A percentile compares a stretch with the other conserved stretches of the same genome.
These are phyloP conservation scores for Ischnus inquisitorius DNA, from an alignment of 2,888 invertebrate genomes.

Conservation along the genomic window DNA sequence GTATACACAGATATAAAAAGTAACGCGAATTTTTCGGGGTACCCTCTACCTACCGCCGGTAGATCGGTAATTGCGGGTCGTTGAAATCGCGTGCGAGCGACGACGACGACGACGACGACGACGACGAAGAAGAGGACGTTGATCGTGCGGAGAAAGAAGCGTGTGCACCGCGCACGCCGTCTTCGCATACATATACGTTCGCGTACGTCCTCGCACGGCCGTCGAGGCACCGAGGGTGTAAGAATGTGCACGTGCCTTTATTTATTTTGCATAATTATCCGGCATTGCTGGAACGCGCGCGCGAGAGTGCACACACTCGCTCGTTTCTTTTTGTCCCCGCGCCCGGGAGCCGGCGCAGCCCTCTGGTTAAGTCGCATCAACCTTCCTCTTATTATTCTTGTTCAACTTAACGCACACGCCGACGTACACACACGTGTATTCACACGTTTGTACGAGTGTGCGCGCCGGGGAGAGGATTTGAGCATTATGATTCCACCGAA, in stretches of 20 bases:
- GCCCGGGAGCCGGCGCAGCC: constrained; percentile 45
- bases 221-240: constrained; percentile 72
- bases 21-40: constrained; percentile 69
- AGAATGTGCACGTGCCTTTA: constrained; percentile 81
- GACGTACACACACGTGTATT: constrained; percentile 40
- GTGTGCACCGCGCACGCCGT: constrained; percentile 23
- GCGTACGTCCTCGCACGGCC: constrained; percentile 42
- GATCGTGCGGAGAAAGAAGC: constrained; percentile 45
- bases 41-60: constrained; percentile 71
- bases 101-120: constrained; percentile 60
- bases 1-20: constrained; percentile 66
- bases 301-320: neutral
- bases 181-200: constrained; percentile 3
- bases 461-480: neutral
- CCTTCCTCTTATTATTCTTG: constrained; percentile 63
- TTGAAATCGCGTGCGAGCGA: constrained; percentile 79
- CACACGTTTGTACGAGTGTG: constrained; percentile 42
- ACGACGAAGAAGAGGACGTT: constrained; percentile 45
- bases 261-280: constrained; percentile 82
- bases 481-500: constrained; percentile 24
- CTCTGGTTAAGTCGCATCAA: constrained; percentile 64
- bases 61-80: constrained; percentile 79
- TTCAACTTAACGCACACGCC: constrained; percentile 22
- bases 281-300: constrained; percentile 67
- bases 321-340: neutral